Percentiles rank a stretch among this genome's conserved stretches.
These are phyloP conservation scores for Spilosoma lubricipeda DNA, from an alignment of 2,888 invertebrate species.

Conservation along the genomic window DNA sequence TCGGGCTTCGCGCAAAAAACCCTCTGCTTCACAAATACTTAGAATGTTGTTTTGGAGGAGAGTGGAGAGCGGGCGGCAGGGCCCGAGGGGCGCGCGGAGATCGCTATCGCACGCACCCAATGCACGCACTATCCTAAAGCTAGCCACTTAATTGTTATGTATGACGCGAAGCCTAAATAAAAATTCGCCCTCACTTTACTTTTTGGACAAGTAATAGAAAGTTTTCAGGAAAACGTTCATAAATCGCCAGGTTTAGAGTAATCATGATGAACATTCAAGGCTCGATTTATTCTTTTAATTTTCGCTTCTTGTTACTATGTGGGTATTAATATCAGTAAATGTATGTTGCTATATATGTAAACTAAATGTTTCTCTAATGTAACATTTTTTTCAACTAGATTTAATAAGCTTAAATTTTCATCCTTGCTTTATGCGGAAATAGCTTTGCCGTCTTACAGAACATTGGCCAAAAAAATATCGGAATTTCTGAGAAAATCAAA, in stretches of 20 bases:
- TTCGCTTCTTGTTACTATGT: not conserved
- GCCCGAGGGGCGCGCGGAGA: slow-evolving; percentile 73
- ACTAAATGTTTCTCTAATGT: not conserved
- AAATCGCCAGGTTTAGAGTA: slow-evolving; percentile 28
- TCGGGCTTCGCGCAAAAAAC: slow-evolving; percentile 85
- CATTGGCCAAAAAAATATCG: not conserved
- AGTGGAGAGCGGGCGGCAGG: slow-evolving; percentile 62
- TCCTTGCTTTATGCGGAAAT: not conserved
- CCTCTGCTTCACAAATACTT: slow-evolving; percentile 82
- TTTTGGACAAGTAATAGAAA: slow-evolving; percentile 38
- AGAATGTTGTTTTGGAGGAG: slow-evolving; percentile 82
- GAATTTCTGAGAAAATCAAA: not conserved
- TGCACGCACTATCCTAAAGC: slow-evolving; percentile 85
- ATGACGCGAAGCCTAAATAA: slow-evolving; percentile 69
- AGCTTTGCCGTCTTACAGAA: not conserved
- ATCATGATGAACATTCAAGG: not conserved
- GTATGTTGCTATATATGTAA: too few relatives aligned
- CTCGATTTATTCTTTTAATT: not conserved
- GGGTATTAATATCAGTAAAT: not conserved
- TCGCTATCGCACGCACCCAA: slow-evolving; percentile 86
- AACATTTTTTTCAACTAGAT: not conserved
- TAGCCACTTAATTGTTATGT: slow-evolving; percentile 84
- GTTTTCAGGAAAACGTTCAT: slow-evolving; percentile 39
- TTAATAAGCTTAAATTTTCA: not conserved
- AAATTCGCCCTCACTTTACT: slow-evolving; percentile 48